A percentile compares a stretch with the other conserved stretches of the same genome.
Conservation (phyloP, 2,888 invertebrate species). For the Lepidocyrtoides sp. region DNA sequence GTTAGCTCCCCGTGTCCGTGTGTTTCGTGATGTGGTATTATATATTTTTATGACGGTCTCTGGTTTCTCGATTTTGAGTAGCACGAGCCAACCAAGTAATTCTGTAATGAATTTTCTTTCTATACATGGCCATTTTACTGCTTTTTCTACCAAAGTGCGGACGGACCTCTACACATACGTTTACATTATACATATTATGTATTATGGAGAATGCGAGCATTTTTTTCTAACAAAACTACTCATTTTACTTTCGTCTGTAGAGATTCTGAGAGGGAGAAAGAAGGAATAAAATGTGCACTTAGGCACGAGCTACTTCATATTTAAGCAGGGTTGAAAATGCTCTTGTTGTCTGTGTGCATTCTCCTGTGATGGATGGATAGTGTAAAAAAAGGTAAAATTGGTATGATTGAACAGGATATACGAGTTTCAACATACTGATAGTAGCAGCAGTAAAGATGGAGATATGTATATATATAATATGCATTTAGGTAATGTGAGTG, state of each 20-base stretch:
- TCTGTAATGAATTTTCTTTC: conserved; percentile 3
- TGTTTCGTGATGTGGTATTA: neutral
- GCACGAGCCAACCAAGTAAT: neutral
- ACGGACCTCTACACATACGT: too few species aligned
- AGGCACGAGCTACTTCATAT: conserved; percentile 17
- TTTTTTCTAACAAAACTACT: neutral
- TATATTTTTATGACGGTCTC: conserved; percentile 9
- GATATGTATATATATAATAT: too few species aligned
- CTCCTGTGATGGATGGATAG: conserved; percentile 56
- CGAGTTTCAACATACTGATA: too few species aligned
- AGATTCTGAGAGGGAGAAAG: neutral
- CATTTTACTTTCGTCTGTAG: neutral
- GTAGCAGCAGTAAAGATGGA: too few species aligned
- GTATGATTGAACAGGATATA: conserved; percentile 3
- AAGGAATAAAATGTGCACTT: neutral
- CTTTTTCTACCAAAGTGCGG: too few species aligned
- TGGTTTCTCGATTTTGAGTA: neutral
- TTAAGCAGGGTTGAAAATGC: neutral
- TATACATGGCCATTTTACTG: neutral
- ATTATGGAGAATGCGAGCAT: neutral
- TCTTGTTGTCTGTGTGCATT: neutral
- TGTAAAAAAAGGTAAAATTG: conserved; percentile 51
- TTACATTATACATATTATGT: too few species aligned
- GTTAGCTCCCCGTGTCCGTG: neutral
- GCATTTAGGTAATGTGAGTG: neutral